Evolutionary conservation across 2,797 vertebrate species (phyloP).

Genomic region (Gobio occitaniae): DNA sequence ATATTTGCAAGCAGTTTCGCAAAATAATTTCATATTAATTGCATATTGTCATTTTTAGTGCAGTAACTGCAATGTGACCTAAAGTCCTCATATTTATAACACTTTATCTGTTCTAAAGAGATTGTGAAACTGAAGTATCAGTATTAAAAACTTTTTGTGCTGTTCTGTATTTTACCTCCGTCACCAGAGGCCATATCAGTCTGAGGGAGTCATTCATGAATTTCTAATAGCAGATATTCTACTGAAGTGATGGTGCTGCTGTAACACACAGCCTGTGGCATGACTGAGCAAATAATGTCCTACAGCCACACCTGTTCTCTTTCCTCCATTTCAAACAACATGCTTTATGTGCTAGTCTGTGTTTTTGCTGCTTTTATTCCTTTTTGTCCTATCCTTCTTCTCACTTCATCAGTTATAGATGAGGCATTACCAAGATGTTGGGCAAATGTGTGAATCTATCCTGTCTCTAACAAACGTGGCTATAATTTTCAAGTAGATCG

Average conservation of each 20-base stretch:
- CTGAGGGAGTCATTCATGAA: conserved; percentile 19
- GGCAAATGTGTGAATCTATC: background rate
- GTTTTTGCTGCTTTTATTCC: conserved; percentile 1
- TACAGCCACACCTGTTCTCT: conserved; percentile 13
- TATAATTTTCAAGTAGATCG: background rate
- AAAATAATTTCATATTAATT: background rate
- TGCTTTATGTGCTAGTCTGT: background rate
- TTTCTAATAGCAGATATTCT: conserved; percentile 21
- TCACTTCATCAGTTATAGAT: background rate
- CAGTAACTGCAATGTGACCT: background rate
- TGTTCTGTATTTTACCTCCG: background rate
- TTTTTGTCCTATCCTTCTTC: background rate
- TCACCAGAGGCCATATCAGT: conserved; percentile 7
- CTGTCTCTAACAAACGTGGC: background rate
- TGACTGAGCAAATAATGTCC: conserved; percentile 34
- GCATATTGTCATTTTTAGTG: background rate
- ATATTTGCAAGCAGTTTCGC: background rate
- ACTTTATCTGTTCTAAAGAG: background rate
- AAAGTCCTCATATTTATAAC: background rate
- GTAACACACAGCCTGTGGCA: background rate
- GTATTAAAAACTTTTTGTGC: background rate
- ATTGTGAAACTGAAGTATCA: background rate
- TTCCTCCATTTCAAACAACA: conserved; percentile 21
- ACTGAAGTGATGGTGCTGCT: conserved; percentile 25
- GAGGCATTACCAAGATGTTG: background rate